Percentiles rank a stretch among this genome's conserved stretches.
Evolutionary conservation across 1,140 invertebrate species (phyloP).

Genomic region (Scaptomyza graminum): DNA sequence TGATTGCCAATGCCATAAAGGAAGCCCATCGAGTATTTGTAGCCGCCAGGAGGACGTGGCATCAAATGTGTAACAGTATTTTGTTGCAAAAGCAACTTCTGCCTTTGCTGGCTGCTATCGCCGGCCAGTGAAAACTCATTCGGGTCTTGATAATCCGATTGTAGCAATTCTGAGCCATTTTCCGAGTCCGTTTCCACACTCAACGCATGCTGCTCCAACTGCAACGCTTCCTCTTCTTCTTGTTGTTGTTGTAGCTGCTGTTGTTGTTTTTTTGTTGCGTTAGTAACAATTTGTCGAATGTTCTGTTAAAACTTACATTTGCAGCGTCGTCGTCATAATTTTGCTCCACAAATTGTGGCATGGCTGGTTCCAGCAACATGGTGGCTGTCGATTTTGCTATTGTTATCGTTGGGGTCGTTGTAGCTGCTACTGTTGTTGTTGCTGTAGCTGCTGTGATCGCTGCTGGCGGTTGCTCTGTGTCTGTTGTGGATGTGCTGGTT

Average conservation of each 20-base stretch:
- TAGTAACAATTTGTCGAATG: conserved; percentile 6
- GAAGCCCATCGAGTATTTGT: conserved; percentile 70
- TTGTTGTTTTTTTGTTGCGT: conserved; percentile 24
- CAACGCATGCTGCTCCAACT: conserved; percentile 4
- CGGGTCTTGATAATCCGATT: conserved; percentile 18
- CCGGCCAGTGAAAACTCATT: conserved; percentile 39
- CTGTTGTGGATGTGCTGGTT: conserved; percentile 39
- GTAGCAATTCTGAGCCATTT: conserved; percentile 11
- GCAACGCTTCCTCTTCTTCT: conserved; percentile 15
- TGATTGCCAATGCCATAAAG: conserved; percentile 62
- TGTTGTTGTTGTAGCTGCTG: conserved; percentile 16
- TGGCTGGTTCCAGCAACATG: conserved; percentile 26
- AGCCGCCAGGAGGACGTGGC: conserved; percentile 66
- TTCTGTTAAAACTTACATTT: conserved; percentile 16
- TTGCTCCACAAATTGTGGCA: conserved; percentile 27
- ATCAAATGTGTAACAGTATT: conserved; percentile 41
- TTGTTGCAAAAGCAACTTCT: conserved; percentile 20
- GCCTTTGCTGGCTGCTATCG: background rate
- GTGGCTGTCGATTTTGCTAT: background rate
- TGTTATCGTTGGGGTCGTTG: conserved; percentile 13
- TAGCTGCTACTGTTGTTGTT: conserved; percentile 28
- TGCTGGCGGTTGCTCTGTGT: conserved; percentile 12
- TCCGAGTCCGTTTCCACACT: conserved; percentile 7
- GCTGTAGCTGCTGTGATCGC: conserved; percentile 30
- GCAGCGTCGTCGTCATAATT: background rate